Percentiles rank a stretch among this genome's conserved stretches.
Conservation (phyloP, 2,888 invertebrate species). For the Acrocera orbiculus region DNA sequence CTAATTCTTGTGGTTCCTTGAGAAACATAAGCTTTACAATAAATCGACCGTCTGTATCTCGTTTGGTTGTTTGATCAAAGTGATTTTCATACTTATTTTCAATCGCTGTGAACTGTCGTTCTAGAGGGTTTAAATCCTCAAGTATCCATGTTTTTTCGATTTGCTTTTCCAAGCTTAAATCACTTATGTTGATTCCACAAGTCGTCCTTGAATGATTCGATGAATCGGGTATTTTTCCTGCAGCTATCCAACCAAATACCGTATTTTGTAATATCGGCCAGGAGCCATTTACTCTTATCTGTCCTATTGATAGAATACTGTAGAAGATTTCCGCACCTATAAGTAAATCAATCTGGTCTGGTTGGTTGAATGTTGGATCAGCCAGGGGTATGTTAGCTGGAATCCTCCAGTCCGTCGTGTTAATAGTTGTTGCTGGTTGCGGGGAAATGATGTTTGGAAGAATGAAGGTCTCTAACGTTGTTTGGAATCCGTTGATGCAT, state of each 20-base stretch:
- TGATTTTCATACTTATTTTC: slow-evolving; percentile 2
- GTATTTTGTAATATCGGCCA: neutral
- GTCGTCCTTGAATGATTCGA: neutral
- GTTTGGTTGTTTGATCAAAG: neutral
- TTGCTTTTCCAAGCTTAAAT: neutral
- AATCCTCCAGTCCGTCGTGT: neutral
- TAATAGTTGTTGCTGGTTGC: neutral
- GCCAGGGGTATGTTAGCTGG: neutral
- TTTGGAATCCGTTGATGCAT: too few relatives aligned
- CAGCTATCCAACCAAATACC: neutral
- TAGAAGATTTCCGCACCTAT: neutral
- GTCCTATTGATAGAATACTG: neutral
- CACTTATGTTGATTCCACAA: neutral
- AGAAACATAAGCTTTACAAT: neutral
- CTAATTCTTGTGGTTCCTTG: too few relatives aligned
- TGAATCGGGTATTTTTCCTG: neutral
- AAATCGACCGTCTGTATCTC: neutral
- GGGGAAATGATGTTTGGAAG: neutral
- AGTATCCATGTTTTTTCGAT: neutral
- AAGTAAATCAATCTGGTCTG: neutral
- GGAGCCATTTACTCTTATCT: neutral
- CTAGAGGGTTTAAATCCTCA: neutral
- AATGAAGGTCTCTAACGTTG: too few relatives aligned
- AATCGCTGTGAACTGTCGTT: neutral
- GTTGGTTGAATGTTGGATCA: neutral